Conservation (phyloP, 2,888 invertebrate species). For the Thumatha senex region DNA sequence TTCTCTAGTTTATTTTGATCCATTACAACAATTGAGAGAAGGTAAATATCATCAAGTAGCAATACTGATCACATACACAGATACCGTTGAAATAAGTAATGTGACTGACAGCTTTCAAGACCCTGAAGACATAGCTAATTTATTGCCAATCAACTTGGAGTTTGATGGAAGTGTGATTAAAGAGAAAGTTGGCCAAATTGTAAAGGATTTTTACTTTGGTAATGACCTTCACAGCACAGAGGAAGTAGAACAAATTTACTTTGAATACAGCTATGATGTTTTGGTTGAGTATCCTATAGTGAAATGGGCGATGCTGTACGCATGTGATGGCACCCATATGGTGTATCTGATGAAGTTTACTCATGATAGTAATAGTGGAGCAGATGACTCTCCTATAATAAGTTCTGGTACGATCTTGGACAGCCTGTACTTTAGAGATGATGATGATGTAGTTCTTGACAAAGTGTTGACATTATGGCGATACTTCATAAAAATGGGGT, state of each 20-base stretch:
- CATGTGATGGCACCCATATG: conserved; percentile 44
- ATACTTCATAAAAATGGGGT: conserved; percentile 70
- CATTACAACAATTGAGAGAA: conserved; percentile 46
- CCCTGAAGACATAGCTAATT: conserved; percentile 44
- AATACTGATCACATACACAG: conserved; percentile 54
- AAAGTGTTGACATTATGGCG: conserved; percentile 51
- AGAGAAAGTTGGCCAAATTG: conserved; percentile 50
- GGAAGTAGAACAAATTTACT: conserved; percentile 42
- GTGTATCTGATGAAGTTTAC: conserved; percentile 62
- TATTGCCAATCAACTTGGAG: conserved; percentile 63
- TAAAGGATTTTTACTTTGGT: conserved; percentile 64
- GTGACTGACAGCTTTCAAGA: conserved; percentile 46
- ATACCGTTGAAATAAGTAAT: conserved; percentile 44
- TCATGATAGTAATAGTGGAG: conserved; percentile 18
- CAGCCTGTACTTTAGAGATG: conserved; percentile 42
- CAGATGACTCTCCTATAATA: conserved; percentile 7
- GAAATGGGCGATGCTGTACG: conserved; percentile 57
- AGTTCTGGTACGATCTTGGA: conserved; percentile 43
- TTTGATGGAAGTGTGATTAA: conserved; percentile 46
- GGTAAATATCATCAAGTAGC: conserved; percentile 56
- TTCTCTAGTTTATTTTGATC: conserved; percentile 54
- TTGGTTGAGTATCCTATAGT: conserved; percentile 60
- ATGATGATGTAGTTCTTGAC: conserved; percentile 35
- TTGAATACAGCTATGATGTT: conserved; percentile 62
- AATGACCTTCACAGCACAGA: conserved; percentile 20